Base-by-base conservation (phyloP, 1,140 invertebrate genomes). In the Homalodisca vitripennis region DNA sequence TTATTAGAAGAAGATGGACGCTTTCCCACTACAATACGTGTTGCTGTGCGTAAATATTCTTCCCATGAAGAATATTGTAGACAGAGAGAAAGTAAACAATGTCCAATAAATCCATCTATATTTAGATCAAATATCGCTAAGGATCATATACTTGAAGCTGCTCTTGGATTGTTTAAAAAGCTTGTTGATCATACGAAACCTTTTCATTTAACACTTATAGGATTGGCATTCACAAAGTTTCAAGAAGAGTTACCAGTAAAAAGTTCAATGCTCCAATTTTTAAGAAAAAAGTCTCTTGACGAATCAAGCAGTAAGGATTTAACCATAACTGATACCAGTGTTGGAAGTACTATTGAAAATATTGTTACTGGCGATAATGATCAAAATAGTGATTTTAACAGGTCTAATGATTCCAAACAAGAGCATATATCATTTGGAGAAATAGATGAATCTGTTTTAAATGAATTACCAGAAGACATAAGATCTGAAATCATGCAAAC, bases 221-320 rank as follows among this genome's bases (percentile, higher is more conserved):
- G 90, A 26, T 79, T 93, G 71, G 88, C 89, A 14, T 92, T 92
- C 75, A 89, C 88, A 1, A 92, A 92, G 77, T 92, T 92, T 72
- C 77, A 79, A 63, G 76, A 77, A 24, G 63, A 22, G 26, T 47
- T 66, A 27, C 32, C 63, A 22, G 63, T n/a, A 13, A 66, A 72
- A 85, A 84, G 71, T 75, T 84, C 72, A 83, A 80, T 34, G 78
- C 80, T 30, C 26, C 26, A 65, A 66, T 69, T 69, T 27, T 31
- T 47, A 30, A 24, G 26, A 20, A 65, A 66, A 20, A 69, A 65
- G 10, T 24, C 10, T 24, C 24, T 20, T 20, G 24, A 30, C 13
- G 30, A 67, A 67, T n/a, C n/a, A n/a, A n/a, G n/a, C n/a, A n/a
- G n/a, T n/a, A n/a, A n/a, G n/a, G n/a, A n/a, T n/a, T n/a, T n/a